Base-by-base conservation (phyloP, 1,140 invertebrate genomes). In the Ectropis grisescens region DNA sequence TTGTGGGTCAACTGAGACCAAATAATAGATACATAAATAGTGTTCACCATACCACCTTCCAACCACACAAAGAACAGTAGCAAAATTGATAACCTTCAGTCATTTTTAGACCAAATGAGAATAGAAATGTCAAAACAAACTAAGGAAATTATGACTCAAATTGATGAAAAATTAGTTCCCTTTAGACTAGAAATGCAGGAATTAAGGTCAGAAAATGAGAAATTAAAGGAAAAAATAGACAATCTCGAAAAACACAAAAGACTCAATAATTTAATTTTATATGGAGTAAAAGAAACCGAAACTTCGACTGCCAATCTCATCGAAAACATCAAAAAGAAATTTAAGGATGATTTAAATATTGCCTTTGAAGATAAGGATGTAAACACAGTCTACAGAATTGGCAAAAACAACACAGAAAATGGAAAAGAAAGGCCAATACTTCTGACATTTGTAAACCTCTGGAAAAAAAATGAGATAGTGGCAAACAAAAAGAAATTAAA, bases 31-130 rank as follows among this genome's bases (percentile, higher is more conserved):
- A n/a, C n/a, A n/a, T n/a, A n/a, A n/a, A n/a, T n/a, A n/a, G n/a
- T n/a, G n/a, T n/a, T n/a, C n/a, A n/a, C n/a, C n/a, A n/a, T n/a
- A n/a, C n/a, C n/a, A n/a, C n/a, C n/a, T n/a, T n/a, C n/a, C n/a
- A n/a, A n/a, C n/a, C n/a, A n/a, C n/a, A n/a, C n/a, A n/a, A n/a
- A n/a, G n/a, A n/a, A n/a, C n/a, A n/a, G n/a, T n/a, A n/a, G n/a
- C 11, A 89, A 6, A 41, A 72, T 0, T 82, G 85, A 9, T 53
- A 60, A 3, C 15, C 8, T 47, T 29, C 26, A 52, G 33, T n/a
- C 16, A 11, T 43, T 55, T 26, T 48, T 48, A 16, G 41, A 48
- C 4, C 24, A 38, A 37, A 43, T 56, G 25, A 47, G 47, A 43
- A 29, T 45, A 23, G 45, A 57, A 57, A 49, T 49, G 42, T 19